Conservation (phyloP, 23 tunicate species). For the Styela plicata region DNA sequence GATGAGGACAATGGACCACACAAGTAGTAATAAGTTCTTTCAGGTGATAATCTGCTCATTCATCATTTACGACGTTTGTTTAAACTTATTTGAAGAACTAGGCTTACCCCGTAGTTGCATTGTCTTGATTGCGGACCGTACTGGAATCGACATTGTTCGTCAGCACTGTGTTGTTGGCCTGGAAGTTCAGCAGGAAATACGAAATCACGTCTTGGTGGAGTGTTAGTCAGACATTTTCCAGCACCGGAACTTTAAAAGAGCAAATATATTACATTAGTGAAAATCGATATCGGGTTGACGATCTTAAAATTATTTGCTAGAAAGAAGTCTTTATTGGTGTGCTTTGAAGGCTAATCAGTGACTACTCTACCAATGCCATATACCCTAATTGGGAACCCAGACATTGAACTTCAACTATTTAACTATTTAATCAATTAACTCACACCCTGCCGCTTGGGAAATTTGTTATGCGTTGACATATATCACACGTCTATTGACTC, state of each 20-base stretch:
- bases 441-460: neutral
- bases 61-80: neutral
- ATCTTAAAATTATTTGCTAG: too few relatives aligned
- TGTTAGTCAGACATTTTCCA: constrained; percentile 64
- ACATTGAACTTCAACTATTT: too few relatives aligned
- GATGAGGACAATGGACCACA: neutral
- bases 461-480: neutral
- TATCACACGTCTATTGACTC: neutral
- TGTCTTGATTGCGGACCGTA: constrained; percentile 83
- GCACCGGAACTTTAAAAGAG: constrained; percentile 56
- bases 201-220: constrained; percentile 75
- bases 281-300: too few relatives aligned
- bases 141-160: constrained; percentile 93
- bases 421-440: neutral
- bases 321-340: too few relatives aligned
- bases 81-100: neutral
- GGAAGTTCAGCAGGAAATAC: constrained; percentile 78
- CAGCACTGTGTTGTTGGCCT: constrained; percentile 91
- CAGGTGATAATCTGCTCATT: neutral
- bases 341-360: too few relatives aligned
- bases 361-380: too few relatives aligned
- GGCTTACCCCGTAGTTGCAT: constrained; percentile 85
- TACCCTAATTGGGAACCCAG: too few relatives aligned
- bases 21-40: neutral
- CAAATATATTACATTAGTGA: too few relatives aligned